Conservation (phyloP, 2,113 vertebrate genomes). For the Sander lucioperca region DNA sequence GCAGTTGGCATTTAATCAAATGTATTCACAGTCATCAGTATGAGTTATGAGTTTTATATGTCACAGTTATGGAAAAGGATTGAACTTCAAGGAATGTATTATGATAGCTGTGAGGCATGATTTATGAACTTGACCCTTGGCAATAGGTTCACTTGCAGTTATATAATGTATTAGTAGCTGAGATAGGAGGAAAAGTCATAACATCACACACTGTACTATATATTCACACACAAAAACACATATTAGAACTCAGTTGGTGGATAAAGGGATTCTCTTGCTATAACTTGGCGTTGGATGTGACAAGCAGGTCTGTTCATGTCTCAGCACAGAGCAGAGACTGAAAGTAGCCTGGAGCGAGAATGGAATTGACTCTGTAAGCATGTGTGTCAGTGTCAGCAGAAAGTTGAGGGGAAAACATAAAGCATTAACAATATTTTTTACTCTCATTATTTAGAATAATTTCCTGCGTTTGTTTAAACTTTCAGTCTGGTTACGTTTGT, state of each 20-base stretch:
- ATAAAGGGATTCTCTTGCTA: slow-evolving; percentile 45
- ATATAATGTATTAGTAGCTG: background rate
- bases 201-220: background rate
- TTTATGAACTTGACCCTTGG: slow-evolving; percentile 41
- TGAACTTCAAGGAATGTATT: slow-evolving; percentile 50
- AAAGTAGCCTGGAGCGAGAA: slow-evolving; percentile 58
- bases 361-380: slow-evolving; percentile 47
- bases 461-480: slow-evolving; percentile 18
- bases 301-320: slow-evolving; percentile 78
- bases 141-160: slow-evolving; percentile 14
- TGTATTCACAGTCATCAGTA: slow-evolving; percentile 5
- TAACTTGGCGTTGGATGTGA: slow-evolving; percentile 55
- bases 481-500: slow-evolving; percentile 2
- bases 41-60: slow-evolving; percentile 58
- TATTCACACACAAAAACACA: slow-evolving; percentile 5
- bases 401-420: slow-evolving; percentile 13
- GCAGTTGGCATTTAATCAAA: slow-evolving; percentile 34
- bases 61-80: slow-evolving; percentile 30
- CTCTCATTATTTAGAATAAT: slow-evolving; percentile 10
- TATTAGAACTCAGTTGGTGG: slow-evolving; percentile 50
- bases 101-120: slow-evolving; percentile 38
- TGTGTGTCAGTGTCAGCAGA: slow-evolving; percentile 53
- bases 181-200: background rate
- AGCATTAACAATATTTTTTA: background rate
- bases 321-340: slow-evolving; percentile 43